Base-by-base conservation (phyloP, 2,888 invertebrate genomes). In the Embidobia sp. region DNA sequence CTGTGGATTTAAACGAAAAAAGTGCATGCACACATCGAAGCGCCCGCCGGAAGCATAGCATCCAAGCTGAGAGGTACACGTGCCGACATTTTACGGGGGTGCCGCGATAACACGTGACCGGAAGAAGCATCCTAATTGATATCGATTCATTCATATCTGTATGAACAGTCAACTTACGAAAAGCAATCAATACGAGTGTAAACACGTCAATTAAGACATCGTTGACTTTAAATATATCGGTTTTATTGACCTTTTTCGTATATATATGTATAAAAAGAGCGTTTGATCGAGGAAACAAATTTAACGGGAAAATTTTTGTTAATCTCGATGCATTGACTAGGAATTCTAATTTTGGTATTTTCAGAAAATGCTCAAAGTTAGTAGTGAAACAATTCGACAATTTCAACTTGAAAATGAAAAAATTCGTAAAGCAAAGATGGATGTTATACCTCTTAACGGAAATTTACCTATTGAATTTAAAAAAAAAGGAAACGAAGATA, bases 71-170 rank as follows among this genome's bases (percentile, higher is more conserved):
- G 79, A 78, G 66, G 48, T 83, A 79, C 87, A 85, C 87, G 88
- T 87, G 88, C 80, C 84, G 83, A 82, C 82, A 85, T 83, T 84
- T 79, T 81, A 81, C 79, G 79, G 72, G 82, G 83, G 83, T 82
- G 84, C 80, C 80, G 77, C 77, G 77, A 79, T 78, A 78, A 63
- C 89, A 89, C 89, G 89, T 86, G 89, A 87, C 88, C 88, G 89
- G 89, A 89, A 86, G 85, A 79, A 86, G 85, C 85, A 82, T 87
- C 88, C 89, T 89, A 89, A 89, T 89, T 89, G 89, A 88, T 89
- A 89, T 89, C 84, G 89, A 89, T 86, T 85, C 79, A 67, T 44
- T 61, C 75, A 81, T 80, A 76, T 77, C 73, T 74, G 22, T 73
- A 76, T 63, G 73, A 69, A 63, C 73, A 73, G 69, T 73, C 59